These are phyloP conservation scores for Xiphophorus maculatus DNA, from an alignment of 2,113 vertebrate species.

Conservation along the genomic window DNA sequence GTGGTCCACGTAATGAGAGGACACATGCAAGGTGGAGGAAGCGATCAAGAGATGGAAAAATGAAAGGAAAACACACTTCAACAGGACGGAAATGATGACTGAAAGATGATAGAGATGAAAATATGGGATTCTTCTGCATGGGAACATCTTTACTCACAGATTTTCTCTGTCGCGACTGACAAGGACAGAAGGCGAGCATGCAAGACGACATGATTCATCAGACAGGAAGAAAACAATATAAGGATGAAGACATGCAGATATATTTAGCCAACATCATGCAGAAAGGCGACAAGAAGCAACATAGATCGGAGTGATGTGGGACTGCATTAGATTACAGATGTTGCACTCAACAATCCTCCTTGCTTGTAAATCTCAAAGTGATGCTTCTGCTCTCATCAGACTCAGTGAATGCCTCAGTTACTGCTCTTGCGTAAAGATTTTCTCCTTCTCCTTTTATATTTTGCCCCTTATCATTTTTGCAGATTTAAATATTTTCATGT, in stretches of 20 bases:
- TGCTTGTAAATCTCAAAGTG: no score
- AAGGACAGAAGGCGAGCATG: constrained; percentile 53
- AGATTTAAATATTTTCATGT: no score
- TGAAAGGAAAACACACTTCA: not conserved
- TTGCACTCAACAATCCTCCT: no score
- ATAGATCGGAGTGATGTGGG: not conserved
- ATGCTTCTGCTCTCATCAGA: no score
- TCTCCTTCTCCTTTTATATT: no score
- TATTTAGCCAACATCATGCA: not conserved
- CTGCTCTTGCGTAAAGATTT: no score
- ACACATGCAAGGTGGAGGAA: constrained; percentile 52
- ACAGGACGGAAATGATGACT: not conserved
- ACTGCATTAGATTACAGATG: no score
- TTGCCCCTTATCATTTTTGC: no score
- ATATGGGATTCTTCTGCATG: not conserved
- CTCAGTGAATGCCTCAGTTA: no score
- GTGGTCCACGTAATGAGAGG: constrained; percentile 58
- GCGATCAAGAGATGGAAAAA: constrained; percentile 33
- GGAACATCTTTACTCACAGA: constrained; percentile 59
- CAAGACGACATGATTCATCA: constrained; percentile 45
- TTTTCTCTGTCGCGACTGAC: constrained; percentile 55
- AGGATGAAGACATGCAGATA: constrained; percentile 18
- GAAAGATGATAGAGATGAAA: not conserved
- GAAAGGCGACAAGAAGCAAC: not conserved
- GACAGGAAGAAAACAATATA: constrained; percentile 10